Percentiles rank a stretch among this genome's conserved stretches.
These are phyloP conservation scores for Galleria mellonella DNA, from an alignment of 1,140 invertebrate genomes.

Conservation along the genomic window DNA sequence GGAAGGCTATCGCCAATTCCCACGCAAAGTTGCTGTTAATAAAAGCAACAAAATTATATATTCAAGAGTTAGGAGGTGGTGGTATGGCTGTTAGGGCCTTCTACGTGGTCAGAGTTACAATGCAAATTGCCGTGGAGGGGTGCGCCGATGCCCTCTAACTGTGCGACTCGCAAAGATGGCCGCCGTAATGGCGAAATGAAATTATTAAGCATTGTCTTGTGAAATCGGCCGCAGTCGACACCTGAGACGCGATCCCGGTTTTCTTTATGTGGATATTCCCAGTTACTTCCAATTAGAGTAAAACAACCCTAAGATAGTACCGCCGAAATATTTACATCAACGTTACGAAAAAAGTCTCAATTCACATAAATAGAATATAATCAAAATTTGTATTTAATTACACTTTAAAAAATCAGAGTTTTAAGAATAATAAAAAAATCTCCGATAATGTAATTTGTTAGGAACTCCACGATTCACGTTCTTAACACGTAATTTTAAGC, in stretches of 20 bases:
- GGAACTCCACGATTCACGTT: no score
- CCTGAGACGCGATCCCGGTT: conserved; percentile 51
- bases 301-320: no score
- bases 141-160: conserved; percentile 68
- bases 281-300: neutral
- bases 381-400: no score
- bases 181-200: conserved; percentile 72
- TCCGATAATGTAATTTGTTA: no score
- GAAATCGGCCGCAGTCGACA: conserved; percentile 72
- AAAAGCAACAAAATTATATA: conserved; percentile 74
- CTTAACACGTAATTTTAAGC: no score
- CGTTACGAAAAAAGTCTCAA: neutral
- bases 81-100: conserved; percentile 63
- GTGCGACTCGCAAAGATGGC: conserved; percentile 70
- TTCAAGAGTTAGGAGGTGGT: conserved; percentile 71
- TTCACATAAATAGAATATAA: neutral
- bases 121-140: conserved; percentile 70
- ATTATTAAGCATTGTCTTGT: conserved; percentile 74
- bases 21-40: conserved; percentile 71
- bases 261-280: conserved; percentile 45
- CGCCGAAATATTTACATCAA: no score
- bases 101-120: conserved; percentile 72
- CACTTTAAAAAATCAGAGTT: no score
- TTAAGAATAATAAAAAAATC: no score
- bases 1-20: conserved; percentile 69